Base-by-base conservation (phyloP, 2,797 vertebrate species). In the Chromobotia macracanthus region DNA sequence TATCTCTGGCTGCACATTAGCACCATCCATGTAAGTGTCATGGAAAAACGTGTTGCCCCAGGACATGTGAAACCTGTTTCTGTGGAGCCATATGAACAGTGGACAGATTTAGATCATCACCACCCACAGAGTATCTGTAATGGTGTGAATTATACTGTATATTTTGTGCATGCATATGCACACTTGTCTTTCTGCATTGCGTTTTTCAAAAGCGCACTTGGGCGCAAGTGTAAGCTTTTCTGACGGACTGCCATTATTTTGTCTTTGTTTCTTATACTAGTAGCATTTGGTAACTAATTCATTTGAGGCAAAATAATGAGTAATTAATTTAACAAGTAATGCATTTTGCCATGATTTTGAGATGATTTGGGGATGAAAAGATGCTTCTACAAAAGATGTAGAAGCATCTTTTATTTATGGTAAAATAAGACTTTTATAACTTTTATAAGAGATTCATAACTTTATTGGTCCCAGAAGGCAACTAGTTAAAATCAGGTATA, bases 81-180 rank as follows among this genome's bases (percentile, higher is more conserved):
- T 69, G 65, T 25, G 5, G 13, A 68, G 55, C 75, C 75, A 69
- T 69, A 77, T 77, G 55, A 55, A 69, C n/a, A 1, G n/a, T 18
- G n/a, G n/a, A 77, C 53, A 31, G 23, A 69, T 77, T 69, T 77
- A 69, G 75, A 77, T 77, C 41, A 50, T 35, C 65, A 50, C 53
- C 55, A 51, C 75, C 75, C 66, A 77, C 66, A 69, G 55, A 16
- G 51, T 13, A 18, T 61, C 65, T 69, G 9, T 68, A 16, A 50
- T 38, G 23, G 25, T 76, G 38, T 58, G 31, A 67, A 65, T 25
- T 65, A n/a, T 46, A 31, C 35, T 76, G 21, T 41, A 75, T 25
- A n/a, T 67, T 31, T 9, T 55, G 44, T 66, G 2, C 21, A 31
- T 41, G 48, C 46, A 38, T 65, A 53, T 75, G 13, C 12, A 6